Conservation (phyloP, 1,140 invertebrate species). For the Ectropis grisescens region DNA sequence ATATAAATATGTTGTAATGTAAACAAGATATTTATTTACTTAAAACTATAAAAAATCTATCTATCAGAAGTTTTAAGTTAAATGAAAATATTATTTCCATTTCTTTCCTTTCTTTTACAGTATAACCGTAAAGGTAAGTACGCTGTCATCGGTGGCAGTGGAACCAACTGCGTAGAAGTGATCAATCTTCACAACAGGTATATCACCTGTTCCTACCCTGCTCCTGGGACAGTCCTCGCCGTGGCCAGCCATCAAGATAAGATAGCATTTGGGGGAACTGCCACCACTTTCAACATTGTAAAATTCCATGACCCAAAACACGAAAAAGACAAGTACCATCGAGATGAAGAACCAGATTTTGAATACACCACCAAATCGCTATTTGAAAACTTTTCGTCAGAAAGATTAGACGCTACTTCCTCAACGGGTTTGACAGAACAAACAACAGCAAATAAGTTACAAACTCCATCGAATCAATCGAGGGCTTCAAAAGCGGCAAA, state of each 20-base stretch:
- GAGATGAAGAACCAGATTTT: slow-evolving; percentile 12
- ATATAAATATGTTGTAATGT: too few species aligned
- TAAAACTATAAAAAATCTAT: too few species aligned
- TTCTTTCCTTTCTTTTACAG: slow-evolving; percentile 23
- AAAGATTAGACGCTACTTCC: too few species aligned
- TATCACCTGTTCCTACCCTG: slow-evolving; percentile 48
- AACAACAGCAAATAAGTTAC: too few species aligned
- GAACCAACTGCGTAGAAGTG: slow-evolving; percentile 51
- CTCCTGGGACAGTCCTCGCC: slow-evolving; percentile 32
- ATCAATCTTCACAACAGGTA: slow-evolving; percentile 61
- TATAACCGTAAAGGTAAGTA: slow-evolving; percentile 60
- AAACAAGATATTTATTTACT: too few species aligned
- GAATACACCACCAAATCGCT: slow-evolving; percentile 9
- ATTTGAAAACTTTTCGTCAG: slow-evolving; percentile 1
- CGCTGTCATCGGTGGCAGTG: slow-evolving; percentile 56
- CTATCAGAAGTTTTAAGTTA: too few species aligned
- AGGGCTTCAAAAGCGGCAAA: too few species aligned
- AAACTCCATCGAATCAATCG: too few species aligned
- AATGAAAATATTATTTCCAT: too few species aligned
- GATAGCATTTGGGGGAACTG: slow-evolving; percentile 48
- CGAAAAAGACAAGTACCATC: slow-evolving; percentile 27
- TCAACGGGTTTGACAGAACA: too few species aligned
- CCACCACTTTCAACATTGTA: slow-evolving; percentile 40
- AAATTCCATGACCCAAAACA: slow-evolving; percentile 55
- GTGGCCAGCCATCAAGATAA: slow-evolving; percentile 38